These are phyloP conservation scores for Rapana venosa DNA, from an alignment of 2,888 invertebrate species.

Conservation along the genomic window DNA sequence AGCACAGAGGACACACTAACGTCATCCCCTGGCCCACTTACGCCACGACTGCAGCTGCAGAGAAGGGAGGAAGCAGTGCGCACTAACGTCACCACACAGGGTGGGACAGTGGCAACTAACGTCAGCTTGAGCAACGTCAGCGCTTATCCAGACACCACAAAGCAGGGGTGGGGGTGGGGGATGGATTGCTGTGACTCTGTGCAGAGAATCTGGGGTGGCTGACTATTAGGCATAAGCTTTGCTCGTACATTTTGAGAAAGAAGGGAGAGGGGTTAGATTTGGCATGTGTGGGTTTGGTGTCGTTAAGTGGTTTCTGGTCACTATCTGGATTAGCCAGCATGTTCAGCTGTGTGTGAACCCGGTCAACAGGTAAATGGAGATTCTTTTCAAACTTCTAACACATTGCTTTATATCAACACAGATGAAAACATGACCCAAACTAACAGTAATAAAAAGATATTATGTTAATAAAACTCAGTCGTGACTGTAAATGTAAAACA, in stretches of 20 bases:
- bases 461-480: too few relatives aligned
- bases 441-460: too few relatives aligned
- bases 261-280: not conserved
- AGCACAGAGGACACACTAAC: slow-evolving; percentile 16
- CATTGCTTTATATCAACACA: too few relatives aligned
- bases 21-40: not conserved
- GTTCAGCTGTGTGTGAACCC: too few relatives aligned
- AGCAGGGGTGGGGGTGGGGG: not conserved
- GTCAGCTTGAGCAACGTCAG: slow-evolving; percentile 21
- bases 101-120: not conserved
- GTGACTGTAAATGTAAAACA: too few relatives aligned
- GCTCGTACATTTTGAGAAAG: not conserved
- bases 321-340: too few relatives aligned
- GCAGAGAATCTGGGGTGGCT: not conserved
- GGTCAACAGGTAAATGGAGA: too few relatives aligned
- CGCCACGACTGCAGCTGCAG: not conserved
- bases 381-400: too few relatives aligned
- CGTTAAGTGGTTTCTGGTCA: too few relatives aligned
- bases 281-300: too few relatives aligned
- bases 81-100: not conserved
- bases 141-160: not conserved
- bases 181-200: not conserved
- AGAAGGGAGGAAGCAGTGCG: slow-evolving; percentile 1
- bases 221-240: not conserved
- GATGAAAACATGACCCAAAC: too few relatives aligned